Conservation (phyloP, 1,140 invertebrate species). For the Bradysia coprophila region DNA sequence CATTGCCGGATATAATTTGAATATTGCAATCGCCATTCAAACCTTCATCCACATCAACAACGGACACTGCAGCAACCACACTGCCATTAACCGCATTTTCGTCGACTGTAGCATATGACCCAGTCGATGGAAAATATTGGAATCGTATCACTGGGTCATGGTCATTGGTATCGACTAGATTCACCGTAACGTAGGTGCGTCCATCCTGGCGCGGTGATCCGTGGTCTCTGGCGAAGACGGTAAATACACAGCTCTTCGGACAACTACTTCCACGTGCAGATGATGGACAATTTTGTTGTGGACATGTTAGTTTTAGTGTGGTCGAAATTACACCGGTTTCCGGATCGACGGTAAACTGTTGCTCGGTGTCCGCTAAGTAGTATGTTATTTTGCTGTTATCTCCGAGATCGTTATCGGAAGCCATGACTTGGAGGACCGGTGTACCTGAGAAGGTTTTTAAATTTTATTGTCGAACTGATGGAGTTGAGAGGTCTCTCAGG, state of each 20-base stretch:
- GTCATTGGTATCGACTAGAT: conserved; percentile 84
- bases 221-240: conserved; percentile 83
- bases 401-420: conserved; percentile 78
- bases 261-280: conserved; percentile 30
- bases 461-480: too few relatives aligned
- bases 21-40: conserved; percentile 74
- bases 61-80: conserved; percentile 82
- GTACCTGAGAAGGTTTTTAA: too few relatives aligned
- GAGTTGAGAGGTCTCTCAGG: too few relatives aligned
- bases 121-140: conserved; percentile 66
- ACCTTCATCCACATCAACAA: conserved; percentile 79
- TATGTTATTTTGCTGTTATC: conserved; percentile 87
- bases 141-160: conserved; percentile 87
- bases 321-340: conserved; percentile 74
- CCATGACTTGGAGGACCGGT: conserved; percentile 70
- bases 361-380: conserved; percentile 64
- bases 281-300: conserved; percentile 41
- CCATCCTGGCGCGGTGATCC: conserved; percentile 78
- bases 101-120: conserved; percentile 74
- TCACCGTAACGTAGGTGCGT: conserved; percentile 86
- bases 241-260: conserved; percentile 83
- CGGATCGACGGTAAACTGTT: conserved; percentile 74
- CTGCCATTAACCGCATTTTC: conserved; percentile 81
- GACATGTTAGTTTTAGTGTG: conserved; percentile 58
- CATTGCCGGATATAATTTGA: conserved; percentile 72